Evolutionary conservation across 2,797 vertebrate genomes (phyloP), one percentile per base, ranked within the genome.

Genomic region (Ptychobarbus kaznakovi): DNA sequence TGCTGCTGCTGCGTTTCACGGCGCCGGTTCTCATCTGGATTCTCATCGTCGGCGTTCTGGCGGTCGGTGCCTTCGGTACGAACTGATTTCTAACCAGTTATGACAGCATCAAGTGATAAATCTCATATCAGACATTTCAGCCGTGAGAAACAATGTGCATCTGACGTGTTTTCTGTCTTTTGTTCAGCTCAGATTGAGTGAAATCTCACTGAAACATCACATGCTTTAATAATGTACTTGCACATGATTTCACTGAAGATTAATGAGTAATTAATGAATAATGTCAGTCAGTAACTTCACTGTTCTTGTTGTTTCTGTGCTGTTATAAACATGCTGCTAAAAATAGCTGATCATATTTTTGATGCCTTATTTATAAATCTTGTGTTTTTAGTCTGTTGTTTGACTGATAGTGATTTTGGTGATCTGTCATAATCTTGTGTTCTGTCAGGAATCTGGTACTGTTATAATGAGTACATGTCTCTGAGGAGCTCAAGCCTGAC

Each of bases 371-470:
- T 25, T 49, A 6, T 63, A 28, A 63, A 13, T 63, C 61, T 28
- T 13, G 58, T 2, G n/a, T 25, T 25, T 12, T 25, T 56, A 9
- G 42, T 22, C 53, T 63, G n/a, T 63, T 25, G 58, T 61, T 61
- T 61, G 58, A 63, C 25, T 58, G 53, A 56, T 56, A 10, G 16
- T 38, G 63, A 42, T 68, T 49, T 18, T 56, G n/a, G n/a, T n/a
- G n/a, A 46, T 32, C 35, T 58, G 35, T 73, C 6, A 28, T 63
- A 25, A 4, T 61, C n/a, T 28, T 61, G 51, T 32, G 44, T 38
- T 20, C 1, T 82, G 56, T 63, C 90, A 97, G 96, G 96, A 6
- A 98, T 98, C 82, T 97, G 95, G 93, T 96, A 98, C 92, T 97
- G 96, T 88, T 96, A 96, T 92, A 94, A 92, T 87, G 96, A 97